Base-by-base conservation (phyloP, 2,888 invertebrate species). In the Phengaris arion region DNA sequence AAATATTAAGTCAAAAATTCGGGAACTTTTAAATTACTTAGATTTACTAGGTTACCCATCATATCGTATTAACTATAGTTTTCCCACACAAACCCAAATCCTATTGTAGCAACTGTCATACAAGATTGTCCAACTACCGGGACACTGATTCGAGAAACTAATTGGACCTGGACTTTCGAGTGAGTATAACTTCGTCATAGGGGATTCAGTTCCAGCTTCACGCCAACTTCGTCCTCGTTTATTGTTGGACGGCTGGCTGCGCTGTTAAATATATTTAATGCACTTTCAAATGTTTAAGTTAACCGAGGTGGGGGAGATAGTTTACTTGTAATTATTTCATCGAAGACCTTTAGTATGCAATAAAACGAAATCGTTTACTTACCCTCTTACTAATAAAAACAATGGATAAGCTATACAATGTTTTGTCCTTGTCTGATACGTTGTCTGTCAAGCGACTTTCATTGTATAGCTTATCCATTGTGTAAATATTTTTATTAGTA, bases 171-270 rank as follows among this genome's bases (percentile, higher is more conserved):
- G 35, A 35, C 64, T 64, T 64, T 35, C 64, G 35, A 12, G 12
- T 64, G 59, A 57, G 57, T n/a, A 22, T 64, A 64, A 64, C 64
- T 64, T 64, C 64, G 7, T 35, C 64, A 64, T 13, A 6, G 35
- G 13, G 35, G 10, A 22, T 35, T 64, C 10, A 35, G 64, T 64
- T 35, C 35, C 64, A 12, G 12, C 35, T 64, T 22, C 64, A 5
- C 35, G 35, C 35, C 1, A 52, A 52, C 52, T 52, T 52, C 52
- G 52, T 52, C 35, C 15, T 6, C 64, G 64, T 64, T 64, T 45
- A 45, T 64, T 64, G 64, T 64, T 35, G 2, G 35, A 22, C 15
- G 57, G 9, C 22, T 64, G 13, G 64, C 35, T 35, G 2, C 64
- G 45, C 35, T 22, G 64, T 64, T 64, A 64, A 64, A 64, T 64